Conservation (phyloP, 2,888 invertebrate species). For the Polydrusus tereticollis region DNA sequence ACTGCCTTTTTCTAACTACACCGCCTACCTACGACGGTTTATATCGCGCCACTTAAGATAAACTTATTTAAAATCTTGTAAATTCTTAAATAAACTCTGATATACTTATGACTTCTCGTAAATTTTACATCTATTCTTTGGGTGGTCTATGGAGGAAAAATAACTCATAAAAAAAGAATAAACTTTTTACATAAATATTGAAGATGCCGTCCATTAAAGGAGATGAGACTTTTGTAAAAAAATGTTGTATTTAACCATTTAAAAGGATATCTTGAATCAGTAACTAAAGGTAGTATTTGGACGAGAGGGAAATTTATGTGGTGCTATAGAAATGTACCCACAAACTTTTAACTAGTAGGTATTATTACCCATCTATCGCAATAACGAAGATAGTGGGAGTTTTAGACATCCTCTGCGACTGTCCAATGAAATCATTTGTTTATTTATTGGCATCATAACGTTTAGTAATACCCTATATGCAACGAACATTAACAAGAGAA, state of each 20-base stretch:
- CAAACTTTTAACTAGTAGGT: no score
- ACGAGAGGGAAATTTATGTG: no score
- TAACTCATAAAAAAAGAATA: slow-evolving; percentile 3
- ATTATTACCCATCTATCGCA: no score
- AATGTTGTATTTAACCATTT: not conserved
- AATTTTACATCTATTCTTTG: slow-evolving; percentile 40
- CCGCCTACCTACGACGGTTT: slow-evolving; percentile 39
- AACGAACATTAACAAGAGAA: no score
- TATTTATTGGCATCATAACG: no score
- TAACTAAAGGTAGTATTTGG: no score
- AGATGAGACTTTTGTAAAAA: not conserved
- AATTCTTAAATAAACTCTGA: slow-evolving; percentile 38
- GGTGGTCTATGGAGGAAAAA: slow-evolving; percentile 35
- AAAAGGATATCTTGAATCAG: not conserved
- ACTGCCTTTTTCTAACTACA: slow-evolving; percentile 25
- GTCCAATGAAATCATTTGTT: no score
- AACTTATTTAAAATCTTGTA: slow-evolving; percentile 46
- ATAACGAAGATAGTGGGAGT: no score
- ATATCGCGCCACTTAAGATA: slow-evolving; percentile 40
- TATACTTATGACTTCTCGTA: slow-evolving; percentile 43
- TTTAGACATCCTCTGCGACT: no score
- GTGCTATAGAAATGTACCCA: no score
- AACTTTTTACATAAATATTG: not conserved
- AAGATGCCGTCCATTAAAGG: not conserved
- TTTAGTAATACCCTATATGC: no score